phyloP scores from a whole-genome alignment of 2,888 invertebrate species.

The Neoaliturus tenellus region DNA sequence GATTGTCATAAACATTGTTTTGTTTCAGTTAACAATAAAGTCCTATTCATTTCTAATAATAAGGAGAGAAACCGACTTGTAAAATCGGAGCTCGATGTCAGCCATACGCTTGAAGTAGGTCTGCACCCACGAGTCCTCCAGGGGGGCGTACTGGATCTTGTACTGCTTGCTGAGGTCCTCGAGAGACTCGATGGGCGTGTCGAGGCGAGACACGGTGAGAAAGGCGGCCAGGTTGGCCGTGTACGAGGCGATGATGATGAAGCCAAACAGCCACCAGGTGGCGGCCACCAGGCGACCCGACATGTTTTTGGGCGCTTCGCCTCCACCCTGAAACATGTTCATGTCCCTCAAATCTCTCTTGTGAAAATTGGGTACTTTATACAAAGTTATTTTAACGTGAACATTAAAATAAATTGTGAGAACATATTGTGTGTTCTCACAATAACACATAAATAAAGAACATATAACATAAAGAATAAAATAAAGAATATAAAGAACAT shows the following conservation, averaged over 20 bases:
- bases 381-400: no score
- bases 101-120: slow-evolving; percentile 98
- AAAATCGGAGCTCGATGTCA: slow-evolving; percentile 94
- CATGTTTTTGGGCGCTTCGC: slow-evolving; percentile 97
- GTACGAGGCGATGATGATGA: slow-evolving; percentile 99
- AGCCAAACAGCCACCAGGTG: slow-evolving; percentile 99
- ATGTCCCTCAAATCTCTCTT: no score
- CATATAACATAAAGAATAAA: no score
- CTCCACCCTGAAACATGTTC: slow-evolving; percentile 83
- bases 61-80: slow-evolving; percentile 81
- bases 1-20: no score
- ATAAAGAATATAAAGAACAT: no score
- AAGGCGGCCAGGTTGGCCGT: slow-evolving; percentile 99
- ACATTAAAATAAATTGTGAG: no score
- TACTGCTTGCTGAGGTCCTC: slow-evolving; percentile 97
- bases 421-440: no score
- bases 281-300: slow-evolving; percentile 97
- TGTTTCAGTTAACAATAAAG: no score
- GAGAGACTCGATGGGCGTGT: slow-evolving; percentile 93
- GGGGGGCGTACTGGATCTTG: slow-evolving; percentile 96
- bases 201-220: slow-evolving; percentile 94
- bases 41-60: neutral
- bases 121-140: slow-evolving; percentile 91
- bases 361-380: no score
- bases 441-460: no score